A percentile compares a stretch with the other conserved stretches of the same genome.
Conservation (phyloP, 1,140 invertebrate genomes). For the Meloidogyne chitwoodi region DNA sequence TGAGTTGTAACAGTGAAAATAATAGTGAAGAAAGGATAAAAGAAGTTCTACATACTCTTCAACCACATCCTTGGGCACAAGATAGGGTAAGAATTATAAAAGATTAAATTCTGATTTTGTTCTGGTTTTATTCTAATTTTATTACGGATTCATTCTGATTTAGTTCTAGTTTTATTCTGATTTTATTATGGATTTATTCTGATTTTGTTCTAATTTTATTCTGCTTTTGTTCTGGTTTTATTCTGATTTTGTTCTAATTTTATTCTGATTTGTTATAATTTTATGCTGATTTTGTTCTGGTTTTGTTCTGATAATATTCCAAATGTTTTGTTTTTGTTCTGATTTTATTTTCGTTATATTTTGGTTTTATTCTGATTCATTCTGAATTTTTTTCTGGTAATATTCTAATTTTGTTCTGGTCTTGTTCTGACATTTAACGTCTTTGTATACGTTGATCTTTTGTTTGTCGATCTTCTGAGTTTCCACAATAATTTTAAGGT, state of each 20-base stretch:
- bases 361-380: not conserved
- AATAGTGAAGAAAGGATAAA: not conserved
- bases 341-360: not conserved
- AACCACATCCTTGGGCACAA: slow-evolving; percentile 18
- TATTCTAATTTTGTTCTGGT: too few relatives aligned
- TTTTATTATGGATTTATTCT: not conserved
- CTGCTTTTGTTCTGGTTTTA: not conserved
- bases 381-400: not conserved
- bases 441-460: not conserved
- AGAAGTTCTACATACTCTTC: slow-evolving; percentile 17
- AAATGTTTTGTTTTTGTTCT: not conserved
- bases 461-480: not conserved
- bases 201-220: too few relatives aligned
- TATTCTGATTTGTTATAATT: not conserved
- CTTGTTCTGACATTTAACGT: too few relatives aligned
- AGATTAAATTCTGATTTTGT: not conserved
- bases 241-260: not conserved
- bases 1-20: slow-evolving; percentile 3
- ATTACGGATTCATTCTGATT: not conserved
- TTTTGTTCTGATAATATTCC: too few relatives aligned
- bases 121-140: not conserved
- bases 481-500: slow-evolving; percentile 9
- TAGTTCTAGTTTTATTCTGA: not conserved
- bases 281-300: not conserved
- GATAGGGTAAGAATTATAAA: not conserved